These are phyloP conservation scores for Kryptopterus vitreolus DNA, from an alignment of 2,797 vertebrate genomes.

Conservation along the genomic window DNA sequence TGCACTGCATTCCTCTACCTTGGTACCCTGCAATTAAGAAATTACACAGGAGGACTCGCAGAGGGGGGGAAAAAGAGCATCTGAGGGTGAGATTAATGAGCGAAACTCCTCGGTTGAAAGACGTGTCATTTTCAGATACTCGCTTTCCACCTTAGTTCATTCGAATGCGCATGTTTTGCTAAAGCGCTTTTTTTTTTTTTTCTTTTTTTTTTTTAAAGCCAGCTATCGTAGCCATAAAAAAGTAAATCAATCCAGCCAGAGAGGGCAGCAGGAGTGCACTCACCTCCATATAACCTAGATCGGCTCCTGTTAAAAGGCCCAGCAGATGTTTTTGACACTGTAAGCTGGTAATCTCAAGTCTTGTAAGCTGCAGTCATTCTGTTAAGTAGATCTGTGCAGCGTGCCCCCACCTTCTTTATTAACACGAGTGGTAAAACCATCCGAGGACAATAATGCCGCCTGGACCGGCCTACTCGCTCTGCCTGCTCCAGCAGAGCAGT, in stretches of 20 bases:
- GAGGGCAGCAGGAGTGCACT: slow-evolving; percentile 65
- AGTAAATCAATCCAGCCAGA: slow-evolving; percentile 67
- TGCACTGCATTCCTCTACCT: slow-evolving; percentile 75
- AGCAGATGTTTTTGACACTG: slow-evolving; percentile 93
- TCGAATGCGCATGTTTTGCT: slow-evolving; percentile 75
- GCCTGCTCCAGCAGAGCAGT: slow-evolving; percentile 84
- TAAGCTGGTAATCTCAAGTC: slow-evolving; percentile 91
- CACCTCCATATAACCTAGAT: slow-evolving; percentile 87
- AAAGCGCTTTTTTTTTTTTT: slow-evolving; percentile 68
- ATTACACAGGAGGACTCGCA: slow-evolving; percentile 72
- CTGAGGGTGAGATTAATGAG: slow-evolving; percentile 71
- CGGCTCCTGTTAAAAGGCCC: slow-evolving; percentile 82
- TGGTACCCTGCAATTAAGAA: slow-evolving; percentile 79
- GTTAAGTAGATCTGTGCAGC: slow-evolving; percentile 85
- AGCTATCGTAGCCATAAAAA: slow-evolving; percentile 71
- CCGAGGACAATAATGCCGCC: slow-evolving; percentile 90
- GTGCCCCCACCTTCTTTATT: slow-evolving; percentile 82
- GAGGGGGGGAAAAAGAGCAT: slow-evolving; percentile 46
- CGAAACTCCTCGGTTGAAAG: slow-evolving; percentile 68
- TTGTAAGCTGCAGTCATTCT: slow-evolving; percentile 88
- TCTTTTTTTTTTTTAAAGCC: slow-evolving; percentile 76
- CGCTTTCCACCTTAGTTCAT: slow-evolving; percentile 63
- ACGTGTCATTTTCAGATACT: slow-evolving; percentile 68
- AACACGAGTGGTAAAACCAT: slow-evolving; percentile 94
- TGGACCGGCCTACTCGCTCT: slow-evolving; percentile 78